Evolutionary conservation across 2,113 vertebrate genomes (phyloP).

Genomic region (Zapornia atra): DNA sequence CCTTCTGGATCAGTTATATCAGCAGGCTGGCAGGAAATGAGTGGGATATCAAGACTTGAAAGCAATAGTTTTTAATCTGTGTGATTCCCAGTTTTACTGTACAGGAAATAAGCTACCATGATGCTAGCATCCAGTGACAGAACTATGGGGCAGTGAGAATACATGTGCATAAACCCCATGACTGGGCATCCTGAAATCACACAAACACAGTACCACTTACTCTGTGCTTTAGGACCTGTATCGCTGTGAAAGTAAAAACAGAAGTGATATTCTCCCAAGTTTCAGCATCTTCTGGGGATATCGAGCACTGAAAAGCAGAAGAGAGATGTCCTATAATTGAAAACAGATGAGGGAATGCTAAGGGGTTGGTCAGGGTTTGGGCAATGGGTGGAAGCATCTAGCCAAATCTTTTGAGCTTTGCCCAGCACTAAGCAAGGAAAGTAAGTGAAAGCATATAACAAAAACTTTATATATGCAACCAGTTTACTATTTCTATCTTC

Average conservation of each 20-base stretch:
- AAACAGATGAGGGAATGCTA: not conserved
- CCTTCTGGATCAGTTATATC: slow-evolving; percentile 52
- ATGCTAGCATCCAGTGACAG: not conserved
- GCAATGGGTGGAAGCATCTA: not conserved
- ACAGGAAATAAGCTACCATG: not conserved
- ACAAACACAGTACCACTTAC: not conserved
- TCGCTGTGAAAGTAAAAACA: not conserved
- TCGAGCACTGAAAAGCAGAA: not conserved
- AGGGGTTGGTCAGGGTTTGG: not conserved
- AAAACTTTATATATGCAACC: not conserved
- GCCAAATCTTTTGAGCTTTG: not conserved
- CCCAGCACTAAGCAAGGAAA: not conserved
- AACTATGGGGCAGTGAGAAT: not conserved
- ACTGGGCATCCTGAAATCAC: not conserved
- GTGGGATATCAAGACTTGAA: slow-evolving; percentile 48
- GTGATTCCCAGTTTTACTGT: not conserved
- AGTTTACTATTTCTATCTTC: not conserved
- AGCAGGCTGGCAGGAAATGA: slow-evolving; percentile 65
- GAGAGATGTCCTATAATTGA: not conserved
- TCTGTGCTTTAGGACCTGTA: not conserved
- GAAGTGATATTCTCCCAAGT: not conserved
- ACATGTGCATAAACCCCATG: not conserved
- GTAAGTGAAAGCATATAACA: not conserved
- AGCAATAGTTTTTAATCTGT: slow-evolving; percentile 62
- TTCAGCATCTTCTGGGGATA: not conserved